Evolutionary conservation across 2,113 vertebrate genomes (phyloP).

Genomic region (Coracopsis vasa): DNA sequence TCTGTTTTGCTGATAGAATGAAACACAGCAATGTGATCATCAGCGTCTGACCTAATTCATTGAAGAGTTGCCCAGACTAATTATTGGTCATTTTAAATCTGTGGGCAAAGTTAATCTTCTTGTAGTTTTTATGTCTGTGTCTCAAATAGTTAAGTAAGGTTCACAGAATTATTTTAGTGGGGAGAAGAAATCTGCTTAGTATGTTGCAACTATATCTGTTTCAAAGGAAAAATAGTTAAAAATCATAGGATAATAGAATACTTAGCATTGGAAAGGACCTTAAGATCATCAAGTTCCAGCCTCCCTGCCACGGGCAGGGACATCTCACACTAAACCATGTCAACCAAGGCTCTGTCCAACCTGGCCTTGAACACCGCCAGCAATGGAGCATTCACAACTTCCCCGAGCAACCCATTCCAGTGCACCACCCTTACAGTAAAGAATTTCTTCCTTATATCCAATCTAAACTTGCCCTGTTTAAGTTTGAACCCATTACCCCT

Average conservation of each 20-base stretch:
- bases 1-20: not conserved
- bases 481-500: too few relatives aligned
- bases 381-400: too few relatives aligned
- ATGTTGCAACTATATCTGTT: not conserved
- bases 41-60: not conserved
- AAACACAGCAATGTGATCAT: not conserved
- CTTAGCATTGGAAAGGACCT: too few relatives aligned
- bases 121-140: not conserved
- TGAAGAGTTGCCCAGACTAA: not conserved
- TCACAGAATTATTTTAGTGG: not conserved
- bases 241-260: not conserved
- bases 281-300: too few relatives aligned
- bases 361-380: too few relatives aligned
- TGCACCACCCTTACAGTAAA: too few relatives aligned
- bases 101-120: not conserved
- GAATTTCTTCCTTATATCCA: too few relatives aligned
- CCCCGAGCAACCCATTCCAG: too few relatives aligned
- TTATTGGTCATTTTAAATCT: not conserved
- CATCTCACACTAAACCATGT: too few relatives aligned
- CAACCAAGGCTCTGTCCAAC: too few relatives aligned
- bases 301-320: too few relatives aligned
- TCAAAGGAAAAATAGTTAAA: not conserved
- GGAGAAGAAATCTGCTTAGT: not conserved
- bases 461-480: too few relatives aligned
- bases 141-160: not conserved